Conservation (phyloP, 2,113 vertebrate species). For the Fregata magnificens region DNA sequence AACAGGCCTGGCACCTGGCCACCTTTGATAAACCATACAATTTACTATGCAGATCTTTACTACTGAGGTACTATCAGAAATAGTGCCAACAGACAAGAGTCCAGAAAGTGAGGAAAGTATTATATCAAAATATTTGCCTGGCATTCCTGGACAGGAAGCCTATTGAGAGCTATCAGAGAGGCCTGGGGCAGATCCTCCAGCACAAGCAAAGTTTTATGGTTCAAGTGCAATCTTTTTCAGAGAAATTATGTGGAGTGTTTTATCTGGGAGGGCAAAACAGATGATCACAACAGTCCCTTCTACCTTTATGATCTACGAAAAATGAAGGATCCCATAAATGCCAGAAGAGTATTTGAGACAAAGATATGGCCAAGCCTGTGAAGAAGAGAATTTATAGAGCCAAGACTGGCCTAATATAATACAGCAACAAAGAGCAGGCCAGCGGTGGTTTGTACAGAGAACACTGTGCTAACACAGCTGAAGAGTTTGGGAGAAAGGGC, state of each 20-base stretch:
- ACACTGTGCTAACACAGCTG: background rate
- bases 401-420: background rate
- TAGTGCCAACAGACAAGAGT: background rate
- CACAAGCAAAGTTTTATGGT: background rate
- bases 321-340: background rate
- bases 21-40: background rate
- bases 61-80: background rate
- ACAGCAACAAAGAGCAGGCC: background rate
- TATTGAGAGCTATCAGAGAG: background rate
- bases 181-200: background rate
- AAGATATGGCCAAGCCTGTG: background rate
- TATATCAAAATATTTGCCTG: background rate
- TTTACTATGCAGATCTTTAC: background rate
- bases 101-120: background rate
- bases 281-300: background rate
- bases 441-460: background rate
- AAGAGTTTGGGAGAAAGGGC: background rate
- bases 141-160: background rate
- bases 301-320: background rate
- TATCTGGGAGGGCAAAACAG: background rate
- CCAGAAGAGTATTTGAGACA: background rate
- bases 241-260: background rate
- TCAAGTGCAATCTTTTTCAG: background rate
- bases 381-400: conserved; percentile 1
- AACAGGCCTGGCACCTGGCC: background rate